Evolutionary conservation across 2,797 vertebrate species (phyloP).

Genomic region (Tragelaphus oryx): DNA sequence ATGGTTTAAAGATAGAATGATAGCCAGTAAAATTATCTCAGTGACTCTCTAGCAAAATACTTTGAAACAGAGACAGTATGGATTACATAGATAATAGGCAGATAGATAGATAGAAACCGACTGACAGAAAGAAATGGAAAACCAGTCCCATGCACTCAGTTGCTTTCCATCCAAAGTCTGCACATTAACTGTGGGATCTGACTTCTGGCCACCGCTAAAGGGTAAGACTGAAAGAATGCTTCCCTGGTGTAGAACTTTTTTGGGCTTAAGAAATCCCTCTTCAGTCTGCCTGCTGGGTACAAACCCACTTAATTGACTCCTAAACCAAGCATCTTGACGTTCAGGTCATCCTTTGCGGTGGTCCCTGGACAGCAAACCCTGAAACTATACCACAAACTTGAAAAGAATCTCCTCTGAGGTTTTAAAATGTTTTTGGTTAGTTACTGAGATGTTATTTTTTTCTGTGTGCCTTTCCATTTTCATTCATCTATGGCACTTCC

Average conservation of each 20-base stretch:
- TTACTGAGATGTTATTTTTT: background rate
- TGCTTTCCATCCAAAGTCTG: slow-evolving; percentile 53
- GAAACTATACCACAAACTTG: slow-evolving; percentile 55
- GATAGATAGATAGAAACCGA: background rate
- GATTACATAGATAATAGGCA: background rate
- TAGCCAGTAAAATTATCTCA: slow-evolving; percentile 5
- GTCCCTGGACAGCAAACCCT: slow-evolving; percentile 35
- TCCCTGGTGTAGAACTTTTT: background rate
- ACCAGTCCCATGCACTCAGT: slow-evolving; percentile 19
- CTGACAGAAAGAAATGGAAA: slow-evolving; percentile 3
- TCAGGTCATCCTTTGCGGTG: slow-evolving; percentile 46
- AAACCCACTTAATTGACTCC: background rate
- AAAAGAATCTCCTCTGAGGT: slow-evolving; percentile 58
- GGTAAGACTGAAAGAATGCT: slow-evolving; percentile 19
- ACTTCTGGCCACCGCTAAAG: background rate
- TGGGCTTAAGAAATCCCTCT: background rate
- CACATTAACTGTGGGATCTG: background rate
- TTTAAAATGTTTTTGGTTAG: slow-evolving; percentile 53
- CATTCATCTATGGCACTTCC: background rate
- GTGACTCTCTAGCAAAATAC: background rate
- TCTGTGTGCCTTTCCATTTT: background rate
- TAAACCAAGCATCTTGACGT: slow-evolving; percentile 13
- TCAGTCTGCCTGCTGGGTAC: background rate
- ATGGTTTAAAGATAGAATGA: slow-evolving; percentile 34
- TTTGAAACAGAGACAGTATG: slow-evolving; percentile 46